These are phyloP conservation scores for Ephialtes manifestator DNA, from an alignment of 2,888 invertebrate genomes.

Conservation along the genomic window DNA sequence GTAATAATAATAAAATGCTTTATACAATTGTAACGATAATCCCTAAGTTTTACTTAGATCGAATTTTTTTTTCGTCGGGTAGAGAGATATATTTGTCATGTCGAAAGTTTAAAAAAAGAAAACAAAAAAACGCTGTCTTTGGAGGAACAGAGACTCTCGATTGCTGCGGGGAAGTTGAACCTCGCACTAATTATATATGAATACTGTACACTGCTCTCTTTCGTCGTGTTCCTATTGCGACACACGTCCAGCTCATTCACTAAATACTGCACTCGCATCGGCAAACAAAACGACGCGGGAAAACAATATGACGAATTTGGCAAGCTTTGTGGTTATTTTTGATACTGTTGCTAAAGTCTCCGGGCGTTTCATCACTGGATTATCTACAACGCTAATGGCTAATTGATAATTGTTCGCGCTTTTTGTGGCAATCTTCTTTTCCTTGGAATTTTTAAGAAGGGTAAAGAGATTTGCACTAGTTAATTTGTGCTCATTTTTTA, in stretches of 20 bases:
- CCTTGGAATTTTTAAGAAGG: not conserved
- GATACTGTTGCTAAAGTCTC: conserved; percentile 31
- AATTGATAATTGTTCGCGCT: conserved; percentile 42
- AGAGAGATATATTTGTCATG: conserved; percentile 61
- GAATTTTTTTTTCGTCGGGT: conserved; percentile 27
- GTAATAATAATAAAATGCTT: conserved; percentile 59
- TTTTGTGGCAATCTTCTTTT: conserved; percentile 17
- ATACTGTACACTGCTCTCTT: conserved; percentile 65
- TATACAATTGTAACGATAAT: conserved; percentile 66
- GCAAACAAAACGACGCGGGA: conserved; percentile 50
- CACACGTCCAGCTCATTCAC: conserved; percentile 50
- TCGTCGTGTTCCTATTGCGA: conserved; percentile 48
- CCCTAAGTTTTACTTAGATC: conserved; percentile 57
- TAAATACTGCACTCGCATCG: conserved; percentile 64
- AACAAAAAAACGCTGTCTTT: conserved; percentile 46
- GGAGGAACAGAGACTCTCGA: conserved; percentile 61
- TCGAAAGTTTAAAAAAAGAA: conserved; percentile 32
- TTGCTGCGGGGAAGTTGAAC: conserved; percentile 54
- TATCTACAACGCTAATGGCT: conserved; percentile 37
- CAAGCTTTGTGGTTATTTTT: conserved; percentile 63
- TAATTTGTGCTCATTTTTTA: not conserved
- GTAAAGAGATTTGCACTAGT: not conserved
- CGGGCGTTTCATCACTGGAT: conserved; percentile 41
- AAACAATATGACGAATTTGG: conserved; percentile 68
- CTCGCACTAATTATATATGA: conserved; percentile 57